Base-by-base conservation (phyloP, 2,888 invertebrate genomes). In the Eledona agricola region DNA sequence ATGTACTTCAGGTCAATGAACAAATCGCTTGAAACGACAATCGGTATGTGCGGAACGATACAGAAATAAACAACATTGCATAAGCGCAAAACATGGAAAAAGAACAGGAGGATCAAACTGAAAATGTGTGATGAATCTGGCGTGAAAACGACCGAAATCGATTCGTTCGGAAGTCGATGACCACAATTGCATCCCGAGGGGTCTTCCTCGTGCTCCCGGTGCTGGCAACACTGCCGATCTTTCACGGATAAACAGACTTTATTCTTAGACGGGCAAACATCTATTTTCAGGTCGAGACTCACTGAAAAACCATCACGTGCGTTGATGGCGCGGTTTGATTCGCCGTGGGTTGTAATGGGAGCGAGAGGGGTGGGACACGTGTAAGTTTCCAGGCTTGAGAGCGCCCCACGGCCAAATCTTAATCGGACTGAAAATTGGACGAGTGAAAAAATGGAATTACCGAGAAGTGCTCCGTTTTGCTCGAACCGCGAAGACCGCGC, bases 191-290 rank as follows among this genome's bases (percentile, higher is more conserved):
- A n/a, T n/a, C n/a, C n/a, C n/a, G n/a, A n/a, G n/a, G n/a, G n/a
- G n/a, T n/a, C n/a, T n/a, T 19, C 19, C 4, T 19, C 19, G 19
- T 19, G 4, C 23, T 4, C 23, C 23, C 23, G 2, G n/a, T 7
- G 9, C 9, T 23, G 52, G 52, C 52, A 53, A 47, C 52, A 47
- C 28, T 25, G 52, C 26, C 31, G 28, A 38, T 53, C 22, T 40
- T 40, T 19, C 26, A 19, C 26, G 52, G 52, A 40, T 53, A 53
- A 53, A 53, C 52, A 53, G 52, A 53, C 46, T 47, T n/a, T 53
- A 53, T 53, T 53, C 52, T 53, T 53, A 47, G 52, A 40, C 31
- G 22, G 40, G 20, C 19, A 23, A 40, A 37, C 22, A 40, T 31
- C 19, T 50, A 50, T 50, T 50, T 50, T 50, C 50, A 23, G 50